A percentile compares a stretch with the other conserved stretches of the same genome.
These are phyloP conservation scores for Phthorimaea operculella DNA, from an alignment of 1,140 invertebrate genomes.

Conservation along the genomic window DNA sequence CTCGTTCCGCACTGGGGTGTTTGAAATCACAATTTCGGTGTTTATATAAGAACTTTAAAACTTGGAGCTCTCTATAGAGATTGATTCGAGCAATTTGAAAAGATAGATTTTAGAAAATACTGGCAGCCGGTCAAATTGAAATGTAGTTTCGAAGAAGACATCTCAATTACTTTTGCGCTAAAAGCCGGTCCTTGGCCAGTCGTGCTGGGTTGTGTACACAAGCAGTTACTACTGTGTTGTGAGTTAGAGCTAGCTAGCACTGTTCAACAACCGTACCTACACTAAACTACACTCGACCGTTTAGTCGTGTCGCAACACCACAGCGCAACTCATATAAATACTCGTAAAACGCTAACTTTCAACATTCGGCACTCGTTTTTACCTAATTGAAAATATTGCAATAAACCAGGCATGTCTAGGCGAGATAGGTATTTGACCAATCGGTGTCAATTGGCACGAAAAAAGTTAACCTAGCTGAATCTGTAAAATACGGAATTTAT, in stretches of 20 bases:
- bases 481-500: too few species aligned
- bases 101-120: neutral
- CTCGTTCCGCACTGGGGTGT: neutral
- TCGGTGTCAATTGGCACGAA: too few species aligned
- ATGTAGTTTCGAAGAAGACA: neutral
- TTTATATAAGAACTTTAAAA: neutral
- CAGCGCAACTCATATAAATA: constrained; percentile 16
- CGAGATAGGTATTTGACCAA: neutral
- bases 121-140: too few species aligned
- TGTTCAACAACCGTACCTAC: neutral
- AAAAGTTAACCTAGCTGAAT: too few species aligned
- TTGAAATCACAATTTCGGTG: neutral
- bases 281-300: neutral
- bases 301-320: constrained; percentile 23
- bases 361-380: constrained; percentile 25
- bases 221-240: neutral
- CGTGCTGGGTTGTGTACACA: neutral
- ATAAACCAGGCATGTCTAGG: neutral
- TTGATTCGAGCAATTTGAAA: neutral
- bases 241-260: neutral
- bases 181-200: neutral
- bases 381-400: neutral
- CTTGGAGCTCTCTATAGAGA: too few species aligned
- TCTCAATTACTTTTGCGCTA: neutral
- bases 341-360: neutral